Percentiles rank a stretch among this genome's conserved stretches.
These are phyloP conservation scores for Drosophila sturtevanti DNA, from an alignment of 1,140 invertebrate genomes.

Conservation along the genomic window DNA sequence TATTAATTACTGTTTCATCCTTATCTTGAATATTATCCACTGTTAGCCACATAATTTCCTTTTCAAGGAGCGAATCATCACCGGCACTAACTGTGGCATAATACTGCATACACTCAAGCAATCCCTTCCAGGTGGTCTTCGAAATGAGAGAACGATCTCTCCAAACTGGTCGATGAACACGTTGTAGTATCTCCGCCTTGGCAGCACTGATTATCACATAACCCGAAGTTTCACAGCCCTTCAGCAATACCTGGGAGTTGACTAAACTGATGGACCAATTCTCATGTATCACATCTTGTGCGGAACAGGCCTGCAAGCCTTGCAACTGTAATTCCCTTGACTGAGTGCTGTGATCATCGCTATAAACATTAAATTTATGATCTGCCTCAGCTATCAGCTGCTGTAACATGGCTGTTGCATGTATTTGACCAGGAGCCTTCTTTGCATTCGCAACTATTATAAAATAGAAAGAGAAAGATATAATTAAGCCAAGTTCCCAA, in stretches of 20 bases:
- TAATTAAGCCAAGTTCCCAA: neutral
- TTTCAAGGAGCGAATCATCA: conserved; percentile 88
- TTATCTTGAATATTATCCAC: conserved; percentile 96
- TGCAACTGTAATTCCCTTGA: conserved; percentile 90
- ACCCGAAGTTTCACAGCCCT: conserved; percentile 97
- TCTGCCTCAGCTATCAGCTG: conserved; percentile 97
- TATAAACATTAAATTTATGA: conserved; percentile 96
- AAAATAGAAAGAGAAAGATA: neutral
- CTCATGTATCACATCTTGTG: conserved; percentile 93
- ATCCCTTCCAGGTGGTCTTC: conserved; percentile 97
- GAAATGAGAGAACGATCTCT: conserved; percentile 93
- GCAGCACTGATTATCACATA: conserved; percentile 98
- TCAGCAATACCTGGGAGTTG: conserved; percentile 97
- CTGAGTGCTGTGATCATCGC: conserved; percentile 91
- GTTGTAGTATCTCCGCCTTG: conserved; percentile 96
- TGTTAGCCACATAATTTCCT: conserved; percentile 98
- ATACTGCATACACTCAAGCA: conserved; percentile 99
- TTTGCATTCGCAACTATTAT: conserved; percentile 63
- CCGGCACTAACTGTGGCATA: conserved; percentile 97
- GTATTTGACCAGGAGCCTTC: conserved; percentile 85
- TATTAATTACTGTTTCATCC: conserved; percentile 90
- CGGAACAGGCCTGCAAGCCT: conserved; percentile 92
- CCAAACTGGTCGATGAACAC: conserved; percentile 96
- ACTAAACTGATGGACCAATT: conserved; percentile 96
- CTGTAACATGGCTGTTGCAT: conserved; percentile 92